These are phyloP conservation scores for Barbus barbus DNA, from an alignment of 2,113 vertebrate species.

Conservation along the genomic window DNA sequence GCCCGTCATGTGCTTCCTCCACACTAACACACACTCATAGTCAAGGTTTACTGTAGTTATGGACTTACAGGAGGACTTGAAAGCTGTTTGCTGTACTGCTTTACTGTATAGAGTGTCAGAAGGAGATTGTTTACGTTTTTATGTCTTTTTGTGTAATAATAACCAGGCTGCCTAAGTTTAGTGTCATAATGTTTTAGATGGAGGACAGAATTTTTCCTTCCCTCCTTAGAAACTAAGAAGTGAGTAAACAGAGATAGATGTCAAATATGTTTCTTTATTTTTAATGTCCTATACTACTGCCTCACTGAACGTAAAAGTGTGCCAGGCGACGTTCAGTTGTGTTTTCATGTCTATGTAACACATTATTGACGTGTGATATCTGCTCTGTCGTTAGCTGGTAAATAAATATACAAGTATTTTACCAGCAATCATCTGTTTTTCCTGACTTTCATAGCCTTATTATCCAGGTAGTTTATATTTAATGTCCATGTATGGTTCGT, in stretches of 20 bases:
- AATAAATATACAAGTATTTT: slow-evolving; percentile 28
- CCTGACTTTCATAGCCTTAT: not conserved
- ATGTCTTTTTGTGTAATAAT: not conserved
- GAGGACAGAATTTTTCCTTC: not conserved
- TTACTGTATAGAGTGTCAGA: not conserved
- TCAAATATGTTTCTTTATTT: not conserved
- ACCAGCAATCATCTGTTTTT: not conserved
- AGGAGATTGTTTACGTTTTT: slow-evolving; percentile 26
- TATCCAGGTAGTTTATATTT: not conserved
- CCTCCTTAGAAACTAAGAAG: not conserved
- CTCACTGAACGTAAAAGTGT: slow-evolving; percentile 6
- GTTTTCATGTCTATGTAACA: slow-evolving; percentile 17
- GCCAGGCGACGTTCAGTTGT: not conserved
- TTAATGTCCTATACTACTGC: slow-evolving; percentile 4
- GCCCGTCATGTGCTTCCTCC: not conserved
- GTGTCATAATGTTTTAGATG: slow-evolving; percentile 26
- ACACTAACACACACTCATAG: slow-evolving; percentile 11
- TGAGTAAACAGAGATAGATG: not conserved
- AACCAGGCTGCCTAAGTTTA: slow-evolving; percentile 10
- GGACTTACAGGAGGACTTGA: slow-evolving; percentile 10
- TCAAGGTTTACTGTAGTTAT: slow-evolving; percentile 1
- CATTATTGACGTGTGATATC: slow-evolving; percentile 16
- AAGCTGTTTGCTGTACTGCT: slow-evolving; percentile 14
- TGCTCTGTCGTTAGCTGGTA: slow-evolving; percentile 1
- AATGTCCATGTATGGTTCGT: too few relatives aligned